A percentile compares a stretch with the other conserved stretches of the same genome.
These are phyloP conservation scores for Ormia ochracea DNA, from an alignment of 2,888 invertebrate genomes.

Conservation along the genomic window DNA sequence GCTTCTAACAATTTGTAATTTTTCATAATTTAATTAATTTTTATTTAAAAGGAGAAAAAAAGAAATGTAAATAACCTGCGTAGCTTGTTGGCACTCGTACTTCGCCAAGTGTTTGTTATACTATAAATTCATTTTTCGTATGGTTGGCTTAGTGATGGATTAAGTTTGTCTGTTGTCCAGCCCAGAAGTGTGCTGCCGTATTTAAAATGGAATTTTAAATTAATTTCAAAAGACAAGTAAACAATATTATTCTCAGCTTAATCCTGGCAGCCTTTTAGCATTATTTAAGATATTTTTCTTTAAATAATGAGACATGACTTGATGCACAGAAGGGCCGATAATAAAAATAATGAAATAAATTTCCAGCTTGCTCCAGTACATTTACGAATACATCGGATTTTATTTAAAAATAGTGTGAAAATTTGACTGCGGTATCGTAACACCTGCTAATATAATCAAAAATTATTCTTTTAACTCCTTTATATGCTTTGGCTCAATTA, in stretches of 20 bases:
- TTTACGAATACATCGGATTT: no score
- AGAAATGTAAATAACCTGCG: not conserved
- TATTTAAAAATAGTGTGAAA: no score
- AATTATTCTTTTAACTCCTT: no score
- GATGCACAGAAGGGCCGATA: no score
- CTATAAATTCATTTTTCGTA: not conserved
- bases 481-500: no score
- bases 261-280: not conserved
- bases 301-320: not conserved
- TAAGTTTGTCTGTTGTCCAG: constrained; percentile 1
- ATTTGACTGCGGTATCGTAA: no score
- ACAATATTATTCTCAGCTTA: not conserved
- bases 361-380: no score
- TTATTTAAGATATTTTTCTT: not conserved
- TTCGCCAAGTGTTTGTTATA: not conserved
- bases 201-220: constrained; percentile 22
- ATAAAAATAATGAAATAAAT: no score
- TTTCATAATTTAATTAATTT: constrained; percentile 52
- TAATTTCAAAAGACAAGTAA: not conserved
- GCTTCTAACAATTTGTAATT: constrained; percentile 41
- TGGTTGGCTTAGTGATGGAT: constrained; percentile 26
- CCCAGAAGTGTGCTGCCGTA: constrained; percentile 38
- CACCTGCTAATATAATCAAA: no score
- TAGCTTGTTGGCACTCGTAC: not conserved
- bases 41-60: not conserved